Percentiles rank a stretch among this genome's conserved stretches.
phyloP scores from a whole-genome alignment of 1,140 invertebrate genomes.

The Gryllus bimaculatus region DNA sequence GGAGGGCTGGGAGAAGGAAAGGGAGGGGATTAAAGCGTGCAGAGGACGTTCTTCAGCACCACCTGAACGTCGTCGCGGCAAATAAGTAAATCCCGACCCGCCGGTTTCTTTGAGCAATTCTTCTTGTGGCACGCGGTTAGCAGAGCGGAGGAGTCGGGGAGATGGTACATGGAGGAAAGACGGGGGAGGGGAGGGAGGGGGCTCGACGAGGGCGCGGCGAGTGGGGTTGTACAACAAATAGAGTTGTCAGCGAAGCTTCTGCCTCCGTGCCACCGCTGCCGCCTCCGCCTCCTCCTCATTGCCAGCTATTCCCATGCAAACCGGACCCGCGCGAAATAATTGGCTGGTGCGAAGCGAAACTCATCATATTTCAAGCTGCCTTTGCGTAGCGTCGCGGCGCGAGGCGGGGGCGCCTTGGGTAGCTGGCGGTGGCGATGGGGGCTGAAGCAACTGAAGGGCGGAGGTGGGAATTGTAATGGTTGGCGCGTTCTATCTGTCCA shows the following conservation, averaged over 20 bases:
- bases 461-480: too few relatives aligned
- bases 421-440: too few relatives aligned
- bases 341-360: not conserved
- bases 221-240: not conserved
- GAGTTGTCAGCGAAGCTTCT: not conserved
- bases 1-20: too few relatives aligned
- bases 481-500: too few relatives aligned
- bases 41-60: not conserved
- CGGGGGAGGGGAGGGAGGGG: not conserved
- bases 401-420: not conserved
- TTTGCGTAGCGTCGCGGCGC: not conserved
- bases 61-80: not conserved
- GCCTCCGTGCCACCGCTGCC: too few relatives aligned
- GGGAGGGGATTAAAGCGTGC: too few relatives aligned
- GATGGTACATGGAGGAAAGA: not conserved
- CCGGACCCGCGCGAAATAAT: conserved; percentile 2
- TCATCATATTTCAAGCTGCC: conserved; percentile 1
- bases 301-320: conserved; percentile 3
- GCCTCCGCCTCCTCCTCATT: not conserved
- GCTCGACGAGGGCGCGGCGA: not conserved
- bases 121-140: not conserved
- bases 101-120: not conserved
- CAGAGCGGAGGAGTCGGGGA: not conserved
- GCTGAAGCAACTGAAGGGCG: too few relatives aligned
- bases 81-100: not conserved